phyloP scores from a whole-genome alignment of 2,113 vertebrate genomes.

The Chlamydotis undulata region DNA sequence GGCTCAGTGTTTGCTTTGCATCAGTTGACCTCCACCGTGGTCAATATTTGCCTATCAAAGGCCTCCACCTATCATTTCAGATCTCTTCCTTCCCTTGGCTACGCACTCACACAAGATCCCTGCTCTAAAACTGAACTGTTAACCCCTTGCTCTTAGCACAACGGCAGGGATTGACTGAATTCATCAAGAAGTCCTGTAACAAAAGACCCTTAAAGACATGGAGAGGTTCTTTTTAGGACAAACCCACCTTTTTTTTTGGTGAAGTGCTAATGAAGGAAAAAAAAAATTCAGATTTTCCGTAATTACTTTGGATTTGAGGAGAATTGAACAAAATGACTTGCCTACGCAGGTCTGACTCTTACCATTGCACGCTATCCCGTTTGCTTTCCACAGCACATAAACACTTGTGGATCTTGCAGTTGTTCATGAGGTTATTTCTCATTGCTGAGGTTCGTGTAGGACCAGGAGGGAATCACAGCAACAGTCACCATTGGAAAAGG shows the following conservation, averaged over 20 bases:
- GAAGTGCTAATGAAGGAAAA: not conserved
- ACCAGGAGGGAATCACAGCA: not conserved
- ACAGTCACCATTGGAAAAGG: not conserved
- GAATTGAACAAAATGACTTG: not conserved
- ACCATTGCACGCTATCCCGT: rapidly evolving
- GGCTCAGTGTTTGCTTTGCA: not conserved
- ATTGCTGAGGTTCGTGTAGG: not conserved
- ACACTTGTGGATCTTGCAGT: not conserved
- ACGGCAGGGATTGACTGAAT: not conserved
- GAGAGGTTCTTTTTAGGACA: not conserved
- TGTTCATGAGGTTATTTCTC: not conserved
- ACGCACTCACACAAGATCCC: no score
- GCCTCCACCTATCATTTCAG: not conserved
- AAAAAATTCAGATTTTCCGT: not conserved
- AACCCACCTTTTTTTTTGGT: not conserved
- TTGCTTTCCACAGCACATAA: not conserved
- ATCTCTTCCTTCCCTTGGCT: not conserved
- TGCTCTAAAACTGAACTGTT: not conserved
- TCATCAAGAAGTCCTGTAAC: not conserved
- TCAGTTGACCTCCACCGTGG: not conserved
- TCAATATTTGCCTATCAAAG: not conserved
- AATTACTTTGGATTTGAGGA: not conserved
- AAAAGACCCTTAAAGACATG: not conserved
- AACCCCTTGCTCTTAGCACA: not conserved
- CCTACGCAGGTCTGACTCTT: not conserved